Evolutionary conservation across 2,797 vertebrate species (phyloP).

Genomic region (Gila robusta): DNA sequence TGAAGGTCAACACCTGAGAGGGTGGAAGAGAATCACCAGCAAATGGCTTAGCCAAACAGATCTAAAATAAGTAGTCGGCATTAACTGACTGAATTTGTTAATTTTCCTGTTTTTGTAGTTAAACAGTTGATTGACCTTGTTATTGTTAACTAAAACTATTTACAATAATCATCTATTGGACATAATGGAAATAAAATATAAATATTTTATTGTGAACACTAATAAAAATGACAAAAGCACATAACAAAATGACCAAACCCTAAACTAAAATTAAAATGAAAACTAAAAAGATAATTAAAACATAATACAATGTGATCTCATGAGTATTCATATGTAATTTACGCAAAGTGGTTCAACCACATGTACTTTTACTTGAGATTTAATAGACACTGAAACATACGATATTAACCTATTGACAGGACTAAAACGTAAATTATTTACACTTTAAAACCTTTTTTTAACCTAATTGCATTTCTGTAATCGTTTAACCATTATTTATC

Average conservation of each 20-base stretch:
- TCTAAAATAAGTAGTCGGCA: not conserved
- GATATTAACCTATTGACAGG: too few species aligned
- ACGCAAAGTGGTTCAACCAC: too few species aligned
- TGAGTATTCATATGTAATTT: too few species aligned
- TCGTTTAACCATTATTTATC: too few species aligned
- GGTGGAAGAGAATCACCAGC: not conserved
- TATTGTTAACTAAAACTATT: not conserved
- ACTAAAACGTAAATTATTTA: too few species aligned
- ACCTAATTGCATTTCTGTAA: too few species aligned
- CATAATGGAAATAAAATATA: not conserved
- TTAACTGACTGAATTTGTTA: not conserved
- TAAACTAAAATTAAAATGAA: not conserved
- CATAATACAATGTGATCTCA: too few species aligned
- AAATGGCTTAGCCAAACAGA: not conserved
- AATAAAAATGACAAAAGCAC: not conserved
- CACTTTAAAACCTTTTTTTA: too few species aligned
- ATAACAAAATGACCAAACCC: not conserved
- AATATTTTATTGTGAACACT: not conserved
- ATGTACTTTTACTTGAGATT: too few species aligned
- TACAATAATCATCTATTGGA: not conserved
- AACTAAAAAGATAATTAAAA: not conserved
- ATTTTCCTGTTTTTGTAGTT: not conserved
- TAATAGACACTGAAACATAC: too few species aligned
- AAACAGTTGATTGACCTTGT: not conserved
- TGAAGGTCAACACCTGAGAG: conserved; percentile 23